These are phyloP conservation scores for Scylla paramamosain DNA, from an alignment of 1,140 invertebrate species.

Conservation along the genomic window DNA sequence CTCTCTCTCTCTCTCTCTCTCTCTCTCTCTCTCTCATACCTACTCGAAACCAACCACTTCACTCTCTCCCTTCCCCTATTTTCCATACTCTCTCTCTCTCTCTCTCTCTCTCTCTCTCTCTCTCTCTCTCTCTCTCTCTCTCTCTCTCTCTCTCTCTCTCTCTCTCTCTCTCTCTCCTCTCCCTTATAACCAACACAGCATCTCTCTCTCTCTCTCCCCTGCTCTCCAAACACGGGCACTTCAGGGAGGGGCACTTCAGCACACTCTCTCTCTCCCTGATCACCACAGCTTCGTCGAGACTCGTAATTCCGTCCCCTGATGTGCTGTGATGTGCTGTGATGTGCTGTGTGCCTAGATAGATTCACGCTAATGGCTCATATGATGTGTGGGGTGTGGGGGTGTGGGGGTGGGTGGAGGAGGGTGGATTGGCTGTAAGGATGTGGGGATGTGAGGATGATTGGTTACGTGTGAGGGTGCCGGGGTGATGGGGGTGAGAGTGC, in stretches of 20 bases:
- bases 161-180: not conserved
- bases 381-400: not conserved
- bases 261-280: not conserved
- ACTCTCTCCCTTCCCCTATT: not conserved
- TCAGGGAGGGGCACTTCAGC: not conserved
- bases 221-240: not conserved
- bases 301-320: no score
- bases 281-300: not conserved
- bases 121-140: not conserved
- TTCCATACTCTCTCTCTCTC: not conserved
- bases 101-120: not conserved
- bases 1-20: slow-evolving; percentile 20
- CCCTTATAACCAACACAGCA: not conserved
- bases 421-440: not conserved
- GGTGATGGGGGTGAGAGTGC: not conserved
- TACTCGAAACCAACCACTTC: not conserved
- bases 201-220: not conserved
- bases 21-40: not conserved
- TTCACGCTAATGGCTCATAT: not conserved
- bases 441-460: not conserved
- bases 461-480: not conserved
- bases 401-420: not conserved
- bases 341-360: not conserved
- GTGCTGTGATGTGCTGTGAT: not conserved
- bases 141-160: not conserved